phyloP scores from a whole-genome alignment of 2,797 vertebrate genomes.

The Gymnothorax javanicus region DNA sequence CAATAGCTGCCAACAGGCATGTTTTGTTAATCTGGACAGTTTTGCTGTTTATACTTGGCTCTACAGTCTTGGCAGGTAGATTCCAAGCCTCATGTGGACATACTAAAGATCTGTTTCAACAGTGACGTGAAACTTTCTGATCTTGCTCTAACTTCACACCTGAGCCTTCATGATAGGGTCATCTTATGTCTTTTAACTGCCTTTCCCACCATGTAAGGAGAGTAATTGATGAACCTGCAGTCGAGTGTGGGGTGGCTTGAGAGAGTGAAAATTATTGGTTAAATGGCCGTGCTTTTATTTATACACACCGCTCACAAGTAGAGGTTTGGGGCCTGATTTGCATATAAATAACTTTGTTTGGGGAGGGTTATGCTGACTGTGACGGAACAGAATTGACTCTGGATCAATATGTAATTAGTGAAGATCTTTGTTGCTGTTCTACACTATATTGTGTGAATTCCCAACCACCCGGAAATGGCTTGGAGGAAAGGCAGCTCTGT shows the following conservation, averaged over 20 bases:
- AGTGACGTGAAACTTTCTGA: background rate
- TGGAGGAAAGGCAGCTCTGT: background rate
- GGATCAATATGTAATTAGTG: conserved; percentile 42
- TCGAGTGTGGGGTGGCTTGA: background rate
- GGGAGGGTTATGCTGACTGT: conserved; percentile 35
- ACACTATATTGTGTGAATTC: background rate
- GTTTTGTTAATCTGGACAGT: no score
- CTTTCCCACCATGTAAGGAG: background rate
- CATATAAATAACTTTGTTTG: conserved; percentile 47
- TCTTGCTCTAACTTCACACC: background rate
- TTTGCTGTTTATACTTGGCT: background rate
- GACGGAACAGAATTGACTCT: conserved; percentile 30
- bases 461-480: background rate
- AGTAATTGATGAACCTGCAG: background rate
- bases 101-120: background rate
- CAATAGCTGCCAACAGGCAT: background rate
- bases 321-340: conserved; percentile 31
- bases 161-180: background rate
- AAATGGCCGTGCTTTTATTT: background rate
- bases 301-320: background rate
- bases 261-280: background rate
- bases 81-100: background rate
- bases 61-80: background rate
- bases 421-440: conserved; percentile 13
- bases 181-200: background rate